Evolutionary conservation across 2,888 invertebrate species (phyloP), one percentile per base, ranked within the genome.

Genomic region (Loripinus fragilis): DNA sequence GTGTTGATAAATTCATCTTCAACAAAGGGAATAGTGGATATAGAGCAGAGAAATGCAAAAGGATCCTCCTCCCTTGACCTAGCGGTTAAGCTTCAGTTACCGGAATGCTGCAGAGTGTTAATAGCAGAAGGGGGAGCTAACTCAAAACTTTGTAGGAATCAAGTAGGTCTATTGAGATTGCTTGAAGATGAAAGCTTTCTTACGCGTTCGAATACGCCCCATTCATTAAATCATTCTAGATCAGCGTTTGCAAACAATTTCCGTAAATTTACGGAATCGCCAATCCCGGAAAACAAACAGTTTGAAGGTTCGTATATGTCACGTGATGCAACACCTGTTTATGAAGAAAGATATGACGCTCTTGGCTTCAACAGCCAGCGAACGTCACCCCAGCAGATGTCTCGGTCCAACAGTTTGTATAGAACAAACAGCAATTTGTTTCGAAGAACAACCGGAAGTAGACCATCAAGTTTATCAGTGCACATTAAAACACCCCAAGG

Each of bases 101-200:
- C 86, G 10, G 88, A 89, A 41, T 89, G 88, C 66, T 89, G 89
- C 76, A 86, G 86, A 66, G 83, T 87, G 2, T 79, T 90, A 15
- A 81, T 89, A 0, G 83, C 81, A 45, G 86, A 89, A 65, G 89
- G 89, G 10, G 85, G 78, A 12, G 88, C 86, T 0, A 86, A 87
- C 52, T 76, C 84, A 12, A 84, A 73, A 52, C 64, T 74, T 5
- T 81, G 86, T 12, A 79, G 79, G 41, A 86, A 88, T 50, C 83
- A 82, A 68, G 82, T 80, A 12, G 88, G 86, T 28, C 78, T 88
- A 0, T 75, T 79, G 71, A 65, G 79, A 48, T 71, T 88, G 20
- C 71, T 88, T 8, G 86, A 85, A 35, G 77, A 79, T 33, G 86
- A 87, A 69, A 73, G 79, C 28, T 55, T 81, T 20, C 23, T 83